phyloP scores from a whole-genome alignment of 2,888 invertebrate genomes.

The Acronicta aceris region DNA sequence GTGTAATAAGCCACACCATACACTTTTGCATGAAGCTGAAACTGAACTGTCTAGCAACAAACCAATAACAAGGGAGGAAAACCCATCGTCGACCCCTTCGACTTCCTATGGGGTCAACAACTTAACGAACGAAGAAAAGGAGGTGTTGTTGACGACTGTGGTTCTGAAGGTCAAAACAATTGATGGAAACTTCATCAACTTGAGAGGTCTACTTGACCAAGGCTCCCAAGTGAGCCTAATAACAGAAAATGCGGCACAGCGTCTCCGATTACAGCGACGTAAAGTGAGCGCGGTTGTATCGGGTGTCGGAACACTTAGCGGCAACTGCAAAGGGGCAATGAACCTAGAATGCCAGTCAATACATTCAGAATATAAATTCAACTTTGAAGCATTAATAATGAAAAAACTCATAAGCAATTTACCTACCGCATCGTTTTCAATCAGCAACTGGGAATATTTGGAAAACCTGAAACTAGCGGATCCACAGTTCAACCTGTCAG shows the following conservation, averaged over 20 bases:
- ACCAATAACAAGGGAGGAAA: not conserved
- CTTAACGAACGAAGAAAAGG: not conserved
- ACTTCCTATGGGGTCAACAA: not conserved
- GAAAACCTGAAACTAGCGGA: slow-evolving; percentile 21
- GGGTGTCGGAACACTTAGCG: slow-evolving; percentile 11
- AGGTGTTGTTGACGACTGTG: slow-evolving; percentile 3
- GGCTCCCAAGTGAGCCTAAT: not conserved
- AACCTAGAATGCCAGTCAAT: slow-evolving; percentile 14
- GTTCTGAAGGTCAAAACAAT: slow-evolving; percentile 1
- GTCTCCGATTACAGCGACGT: slow-evolving; percentile 15
- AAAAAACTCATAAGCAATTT: slow-evolving; percentile 11
- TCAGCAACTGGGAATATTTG: slow-evolving; percentile 13
- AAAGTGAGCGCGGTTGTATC: slow-evolving; percentile 17
- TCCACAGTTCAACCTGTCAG: slow-evolving; percentile 2
- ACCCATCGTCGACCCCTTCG: not conserved
- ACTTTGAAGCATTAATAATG: slow-evolving; percentile 23
- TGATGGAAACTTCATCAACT: not conserved
- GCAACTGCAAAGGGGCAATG: slow-evolving; percentile 22
- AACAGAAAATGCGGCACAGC: slow-evolving; percentile 23
- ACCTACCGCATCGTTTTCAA: not conserved
- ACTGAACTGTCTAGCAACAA: not conserved
- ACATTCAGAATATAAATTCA: slow-evolving; percentile 9
- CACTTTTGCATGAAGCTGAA: slow-evolving; percentile 15
- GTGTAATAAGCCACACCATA: slow-evolving; percentile 14
- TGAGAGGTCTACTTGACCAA: not conserved